A percentile compares a stretch with the other conserved stretches of the same genome.
Conservation (phyloP, 2,113 vertebrate species). For the Butastur rufipennis region DNA sequence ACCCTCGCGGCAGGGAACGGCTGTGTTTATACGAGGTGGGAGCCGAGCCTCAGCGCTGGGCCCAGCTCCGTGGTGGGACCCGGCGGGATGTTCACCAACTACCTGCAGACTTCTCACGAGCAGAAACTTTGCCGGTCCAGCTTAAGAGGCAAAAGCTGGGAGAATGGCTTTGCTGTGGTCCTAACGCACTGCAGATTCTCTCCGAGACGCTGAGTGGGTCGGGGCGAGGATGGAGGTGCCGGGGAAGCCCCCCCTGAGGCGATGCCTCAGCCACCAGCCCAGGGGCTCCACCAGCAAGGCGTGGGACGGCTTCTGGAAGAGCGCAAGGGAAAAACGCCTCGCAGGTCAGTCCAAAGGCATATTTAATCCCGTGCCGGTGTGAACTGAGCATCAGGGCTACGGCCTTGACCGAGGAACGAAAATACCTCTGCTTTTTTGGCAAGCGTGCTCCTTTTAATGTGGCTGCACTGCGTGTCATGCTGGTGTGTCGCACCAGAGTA, state of each 20-base stretch:
- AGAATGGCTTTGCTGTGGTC: background rate
- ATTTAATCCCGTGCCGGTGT: background rate
- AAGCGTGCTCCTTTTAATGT: accelerated
- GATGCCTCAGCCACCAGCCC: conserved; percentile 82
- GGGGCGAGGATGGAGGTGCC: conserved; percentile 38
- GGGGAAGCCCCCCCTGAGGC: conserved; percentile 61
- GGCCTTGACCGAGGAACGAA: background rate
- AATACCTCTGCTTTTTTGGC: background rate
- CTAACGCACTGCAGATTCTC: background rate
- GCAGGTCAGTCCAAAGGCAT: conserved; percentile 69
- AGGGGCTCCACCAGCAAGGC: conserved; percentile 76
- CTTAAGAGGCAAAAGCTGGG: background rate
- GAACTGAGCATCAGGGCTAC: background rate
- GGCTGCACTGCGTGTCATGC: accelerated
- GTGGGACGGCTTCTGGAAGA: conserved; percentile 84
- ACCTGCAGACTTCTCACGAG: conserved; percentile 65
- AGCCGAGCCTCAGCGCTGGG: background rate
- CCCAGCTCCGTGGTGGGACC: background rate
- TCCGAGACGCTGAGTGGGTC: accelerated
- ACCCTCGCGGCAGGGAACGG: background rate
- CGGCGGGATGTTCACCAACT: conserved; percentile 29
- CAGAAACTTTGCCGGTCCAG: background rate
- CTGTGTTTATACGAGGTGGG: conserved; percentile 54
- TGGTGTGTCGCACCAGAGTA: accelerated
- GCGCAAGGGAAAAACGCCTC: conserved; percentile 74